Conservation (phyloP, 1,140 invertebrate species). For the Drosophila pruinosa region DNA sequence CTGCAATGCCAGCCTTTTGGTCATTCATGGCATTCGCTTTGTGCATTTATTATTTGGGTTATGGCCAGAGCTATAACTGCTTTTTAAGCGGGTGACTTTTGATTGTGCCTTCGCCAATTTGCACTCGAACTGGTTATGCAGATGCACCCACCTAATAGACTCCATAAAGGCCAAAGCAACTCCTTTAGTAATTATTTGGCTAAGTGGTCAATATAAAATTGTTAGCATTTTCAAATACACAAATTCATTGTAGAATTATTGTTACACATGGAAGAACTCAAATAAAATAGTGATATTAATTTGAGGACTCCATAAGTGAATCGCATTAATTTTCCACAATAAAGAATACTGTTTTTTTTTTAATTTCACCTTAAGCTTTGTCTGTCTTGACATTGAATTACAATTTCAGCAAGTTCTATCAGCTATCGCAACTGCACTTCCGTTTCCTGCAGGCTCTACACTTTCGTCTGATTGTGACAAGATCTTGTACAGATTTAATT, state of each 20-base stretch:
- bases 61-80: constrained; percentile 29
- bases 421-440: no score
- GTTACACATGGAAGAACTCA: no score
- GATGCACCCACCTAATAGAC: not conserved
- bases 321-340: no score
- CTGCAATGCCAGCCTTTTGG: constrained; percentile 15
- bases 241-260: not conserved
- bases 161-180: not conserved
- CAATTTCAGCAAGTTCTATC: no score
- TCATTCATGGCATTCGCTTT: constrained; percentile 58
- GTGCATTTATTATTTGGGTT: constrained; percentile 44
- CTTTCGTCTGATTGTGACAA: constrained; percentile 14
- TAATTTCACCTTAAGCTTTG: no score
- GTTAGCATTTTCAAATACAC: not conserved
- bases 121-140: constrained; percentile 30
- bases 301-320: no score
- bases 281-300: no score
- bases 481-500: constrained; percentile 37
- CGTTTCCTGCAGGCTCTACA: not conserved
- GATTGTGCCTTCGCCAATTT: constrained; percentile 45
- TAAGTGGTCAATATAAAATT: not conserved
- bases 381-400: no score
- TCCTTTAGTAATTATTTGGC: not conserved
- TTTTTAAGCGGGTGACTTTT: constrained; percentile 8
- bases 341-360: no score